These are phyloP conservation scores for Arenaria interpres DNA, from an alignment of 2,113 vertebrate species.

Conservation along the genomic window DNA sequence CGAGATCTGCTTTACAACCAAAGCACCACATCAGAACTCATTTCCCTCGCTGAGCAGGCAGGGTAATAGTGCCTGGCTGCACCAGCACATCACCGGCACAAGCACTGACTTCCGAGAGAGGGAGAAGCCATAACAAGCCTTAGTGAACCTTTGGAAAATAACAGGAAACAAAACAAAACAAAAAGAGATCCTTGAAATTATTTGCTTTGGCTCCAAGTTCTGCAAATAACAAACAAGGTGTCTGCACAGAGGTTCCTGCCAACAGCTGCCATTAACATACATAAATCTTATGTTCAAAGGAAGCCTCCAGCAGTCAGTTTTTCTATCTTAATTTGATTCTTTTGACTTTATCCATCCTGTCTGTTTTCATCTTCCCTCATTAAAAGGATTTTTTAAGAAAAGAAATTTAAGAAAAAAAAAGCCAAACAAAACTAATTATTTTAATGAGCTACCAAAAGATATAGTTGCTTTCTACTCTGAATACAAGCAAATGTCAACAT, in stretches of 20 bases:
- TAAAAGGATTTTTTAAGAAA: constrained; percentile 46
- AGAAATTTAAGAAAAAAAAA: not conserved
- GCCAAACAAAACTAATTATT: constrained; percentile 60
- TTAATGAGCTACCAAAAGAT: constrained; percentile 52
- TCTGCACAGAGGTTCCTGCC: constrained; percentile 29
- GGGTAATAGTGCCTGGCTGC: fast-evolving
- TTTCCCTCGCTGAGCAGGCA: too few species aligned
- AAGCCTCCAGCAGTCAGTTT: constrained; percentile 50
- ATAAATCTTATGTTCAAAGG: constrained; percentile 47
- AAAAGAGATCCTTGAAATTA: not conserved
- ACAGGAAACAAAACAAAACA: not conserved
- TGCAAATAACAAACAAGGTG: constrained; percentile 45
- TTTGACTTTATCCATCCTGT: constrained; percentile 49
- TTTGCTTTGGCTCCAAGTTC: not conserved
- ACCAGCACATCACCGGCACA: fast-evolving
- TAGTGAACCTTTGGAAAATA: not conserved
- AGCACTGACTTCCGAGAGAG: not conserved
- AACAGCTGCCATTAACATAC: constrained; percentile 39
- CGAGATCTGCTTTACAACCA: not conserved
- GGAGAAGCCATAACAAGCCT: fast-evolving
- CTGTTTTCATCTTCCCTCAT: constrained; percentile 62
- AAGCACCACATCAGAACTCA: not conserved
- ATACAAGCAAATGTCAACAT: constrained; percentile 59
- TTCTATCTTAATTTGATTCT: constrained; percentile 60
- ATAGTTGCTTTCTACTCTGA: constrained; percentile 13